A percentile compares a stretch with the other conserved stretches of the same genome.
Conservation (phyloP, 1,140 invertebrate species). For the Harpegnathos saltator region DNA sequence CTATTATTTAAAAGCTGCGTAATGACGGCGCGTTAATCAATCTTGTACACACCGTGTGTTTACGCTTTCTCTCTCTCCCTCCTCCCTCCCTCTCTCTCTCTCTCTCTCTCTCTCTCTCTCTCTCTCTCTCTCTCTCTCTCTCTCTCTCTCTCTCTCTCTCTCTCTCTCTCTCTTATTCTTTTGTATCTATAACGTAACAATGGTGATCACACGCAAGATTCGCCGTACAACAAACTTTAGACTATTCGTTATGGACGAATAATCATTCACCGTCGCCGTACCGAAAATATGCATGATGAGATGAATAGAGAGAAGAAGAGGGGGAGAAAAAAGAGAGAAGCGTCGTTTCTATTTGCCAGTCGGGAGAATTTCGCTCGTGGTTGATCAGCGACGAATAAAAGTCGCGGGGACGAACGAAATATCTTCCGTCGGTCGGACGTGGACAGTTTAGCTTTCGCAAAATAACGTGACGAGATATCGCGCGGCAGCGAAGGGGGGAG, state of each 20-base stretch:
- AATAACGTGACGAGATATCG: slow-evolving; percentile 2
- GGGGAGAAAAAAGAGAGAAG: no score
- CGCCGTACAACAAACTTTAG: background rate
- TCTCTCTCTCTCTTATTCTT: no score
- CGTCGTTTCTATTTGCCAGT: background rate
- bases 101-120: no score
- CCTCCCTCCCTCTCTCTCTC: no score
- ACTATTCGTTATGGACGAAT: background rate
- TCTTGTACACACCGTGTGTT: background rate
- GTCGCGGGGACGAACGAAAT: background rate
- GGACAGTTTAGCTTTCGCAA: slow-evolving; percentile 22
- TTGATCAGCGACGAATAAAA: background rate
- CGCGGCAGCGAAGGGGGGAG: no score
- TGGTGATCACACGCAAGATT: slow-evolving; percentile 2
- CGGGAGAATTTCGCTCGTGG: background rate
- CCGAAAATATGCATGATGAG: background rate
- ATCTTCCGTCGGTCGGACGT: slow-evolving; percentile 1
- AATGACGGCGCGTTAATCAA: background rate
- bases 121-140: no score
- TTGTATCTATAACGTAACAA: background rate
- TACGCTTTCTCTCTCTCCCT: no score
- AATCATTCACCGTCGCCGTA: background rate
- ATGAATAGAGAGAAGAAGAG: no score
- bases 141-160: no score
- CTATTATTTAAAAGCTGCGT: background rate